Evolutionary conservation across 2,113 vertebrate genomes (phyloP).

Genomic region (Leptobrachium ailaonicum): DNA sequence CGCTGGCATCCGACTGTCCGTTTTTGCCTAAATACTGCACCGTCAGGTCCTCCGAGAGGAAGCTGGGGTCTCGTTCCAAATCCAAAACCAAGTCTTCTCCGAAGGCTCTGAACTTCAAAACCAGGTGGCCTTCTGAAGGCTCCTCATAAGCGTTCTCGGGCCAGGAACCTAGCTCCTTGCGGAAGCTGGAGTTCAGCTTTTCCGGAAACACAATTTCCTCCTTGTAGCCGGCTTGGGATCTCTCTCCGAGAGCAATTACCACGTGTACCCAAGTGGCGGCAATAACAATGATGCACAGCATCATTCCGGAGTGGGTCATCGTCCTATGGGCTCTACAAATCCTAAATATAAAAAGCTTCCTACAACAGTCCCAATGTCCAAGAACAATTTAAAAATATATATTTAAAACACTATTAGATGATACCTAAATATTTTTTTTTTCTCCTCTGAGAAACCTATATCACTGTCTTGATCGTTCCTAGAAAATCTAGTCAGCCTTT

Average conservation of each 20-base stretch:
- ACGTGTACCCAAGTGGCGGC: constrained; percentile 49
- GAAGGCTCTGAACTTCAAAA: constrained; percentile 55
- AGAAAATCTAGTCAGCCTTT: no score
- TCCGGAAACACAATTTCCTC: constrained; percentile 67
- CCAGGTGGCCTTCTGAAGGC: constrained; percentile 38
- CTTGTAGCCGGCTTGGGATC: constrained; percentile 49
- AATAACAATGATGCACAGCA: constrained; percentile 35
- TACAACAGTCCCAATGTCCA: neutral
- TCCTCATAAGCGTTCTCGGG: constrained; percentile 30
- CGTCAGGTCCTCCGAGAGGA: constrained; percentile 59
- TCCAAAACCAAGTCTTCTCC: constrained; percentile 58
- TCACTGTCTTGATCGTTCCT: no score
- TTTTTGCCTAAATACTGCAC: constrained; percentile 63
- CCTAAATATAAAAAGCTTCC: neutral
- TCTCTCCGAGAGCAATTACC: constrained; percentile 20
- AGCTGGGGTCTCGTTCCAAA: constrained; percentile 62
- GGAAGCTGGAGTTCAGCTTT: constrained; percentile 53
- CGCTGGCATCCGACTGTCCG: constrained; percentile 46
- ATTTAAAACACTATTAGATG: neutral
- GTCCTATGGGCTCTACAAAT: neutral
- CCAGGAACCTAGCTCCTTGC: neutral
- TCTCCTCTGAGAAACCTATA: no score
- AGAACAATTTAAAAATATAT: neutral
- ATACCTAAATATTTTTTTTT: no score
- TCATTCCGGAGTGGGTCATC: neutral